These are phyloP conservation scores for Marcusenius ussheri DNA, from an alignment of 2,113 vertebrate genomes.

Conservation along the genomic window DNA sequence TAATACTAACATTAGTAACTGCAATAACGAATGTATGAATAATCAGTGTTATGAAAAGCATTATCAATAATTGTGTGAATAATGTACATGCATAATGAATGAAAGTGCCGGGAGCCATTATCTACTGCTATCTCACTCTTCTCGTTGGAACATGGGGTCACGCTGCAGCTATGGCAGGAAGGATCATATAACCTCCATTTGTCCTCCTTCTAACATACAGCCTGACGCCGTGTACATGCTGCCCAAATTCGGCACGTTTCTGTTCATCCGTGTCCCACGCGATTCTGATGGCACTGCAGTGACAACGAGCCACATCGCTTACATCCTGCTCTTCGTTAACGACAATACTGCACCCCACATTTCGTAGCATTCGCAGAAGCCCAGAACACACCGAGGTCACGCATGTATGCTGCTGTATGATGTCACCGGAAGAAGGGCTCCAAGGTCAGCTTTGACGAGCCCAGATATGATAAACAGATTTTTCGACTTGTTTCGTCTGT, in stretches of 20 bases:
- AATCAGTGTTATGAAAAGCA: conserved; percentile 77
- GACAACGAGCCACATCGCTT: too few relatives aligned
- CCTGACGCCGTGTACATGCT: neutral
- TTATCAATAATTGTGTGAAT: conserved; percentile 88
- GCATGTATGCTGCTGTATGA: neutral
- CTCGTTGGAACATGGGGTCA: conserved; percentile 67
- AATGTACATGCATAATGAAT: conserved; percentile 84
- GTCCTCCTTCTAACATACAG: neutral
- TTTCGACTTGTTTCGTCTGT: neutral
- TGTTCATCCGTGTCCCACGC: neutral
- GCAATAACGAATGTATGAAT: conserved; percentile 82
- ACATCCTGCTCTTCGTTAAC: neutral
- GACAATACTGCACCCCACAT: neutral
- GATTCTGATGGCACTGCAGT: too few relatives aligned
- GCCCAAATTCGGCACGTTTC: neutral
- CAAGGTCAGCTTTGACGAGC: neutral
- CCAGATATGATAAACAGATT: neutral
- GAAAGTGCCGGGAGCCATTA: conserved; percentile 73
- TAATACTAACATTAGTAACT: conserved; percentile 68
- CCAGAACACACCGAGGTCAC: neutral
- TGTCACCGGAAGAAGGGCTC: neutral
- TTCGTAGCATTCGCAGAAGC: neutral
- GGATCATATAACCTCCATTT: conserved; percentile 65
- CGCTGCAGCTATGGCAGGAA: conserved; percentile 66
- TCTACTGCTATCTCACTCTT: conserved; percentile 66